Evolutionary conservation across 2,888 invertebrate genomes (phyloP), one percentile per base, ranked within the genome.

Genomic region (Mactromeris polynyma): DNA sequence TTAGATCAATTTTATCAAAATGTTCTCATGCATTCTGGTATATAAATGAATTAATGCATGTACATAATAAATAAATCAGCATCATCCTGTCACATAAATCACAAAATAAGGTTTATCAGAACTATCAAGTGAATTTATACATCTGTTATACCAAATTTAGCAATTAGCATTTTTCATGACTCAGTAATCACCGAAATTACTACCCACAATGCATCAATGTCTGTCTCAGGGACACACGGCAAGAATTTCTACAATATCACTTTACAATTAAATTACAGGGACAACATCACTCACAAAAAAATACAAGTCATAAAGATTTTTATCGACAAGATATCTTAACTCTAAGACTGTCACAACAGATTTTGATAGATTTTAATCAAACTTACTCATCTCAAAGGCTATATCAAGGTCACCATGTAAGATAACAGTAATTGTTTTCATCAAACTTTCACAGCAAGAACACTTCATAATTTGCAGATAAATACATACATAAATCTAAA

Each of bases 161-260:
- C 58, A 64, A 64, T 64, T 64, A 64, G 58, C 58, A 64, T 64
- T n/a, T 64, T 64, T 73, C 36, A 73, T 36, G 36, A 73, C 0
- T 73, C 73, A 73, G 36, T 73, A 73, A 73, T 36, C 73, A 73
- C 36, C 3, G 73, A 36, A 33, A 73, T 73, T 73, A 33, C 19
- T 73, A 73, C 17, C 69, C 69, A 69, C 33, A 69, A 33, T 69
- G 33, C 31, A 33, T 69, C 33, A n/a, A 6, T 31, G 33, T 69
- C 69, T 69, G 69, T 69, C 69, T 69, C 11, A 33, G 33, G 33
- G 69, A 33, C 31, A 26, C 31, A 69, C 31, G 31, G 11, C 3
- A 1, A 69, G 31, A n/a, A 0, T 21, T 54, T 54, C 21, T 21
- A n/a, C 54, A 54, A 54, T 69, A 69, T 31, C 31, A 69, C 2